A percentile compares a stretch with the other conserved stretches of the same genome.
These are phyloP conservation scores for Dermolepida albohirtum DNA, from an alignment of 2,888 invertebrate genomes.

Conservation along the genomic window DNA sequence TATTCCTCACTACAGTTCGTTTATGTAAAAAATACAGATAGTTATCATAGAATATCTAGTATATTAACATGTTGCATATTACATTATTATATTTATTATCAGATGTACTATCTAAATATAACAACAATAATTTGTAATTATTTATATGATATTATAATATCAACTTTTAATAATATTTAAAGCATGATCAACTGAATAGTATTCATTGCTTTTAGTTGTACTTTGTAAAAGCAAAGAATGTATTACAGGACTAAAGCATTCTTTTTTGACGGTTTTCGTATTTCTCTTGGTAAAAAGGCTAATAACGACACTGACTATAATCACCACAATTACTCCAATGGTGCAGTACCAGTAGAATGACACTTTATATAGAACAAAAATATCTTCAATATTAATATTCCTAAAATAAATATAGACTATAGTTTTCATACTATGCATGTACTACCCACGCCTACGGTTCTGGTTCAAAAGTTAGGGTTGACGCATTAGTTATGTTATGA, in stretches of 20 bases:
- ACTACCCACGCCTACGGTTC: background rate
- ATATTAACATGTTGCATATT: too few relatives aligned
- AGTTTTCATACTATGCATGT: background rate
- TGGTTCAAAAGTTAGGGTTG: background rate
- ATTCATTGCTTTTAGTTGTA: background rate
- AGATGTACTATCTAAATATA: too few relatives aligned
- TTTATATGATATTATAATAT: too few relatives aligned
- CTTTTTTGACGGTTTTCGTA: constrained; percentile 68
- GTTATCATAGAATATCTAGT: too few relatives aligned
- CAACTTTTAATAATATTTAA: constrained; percentile 10
- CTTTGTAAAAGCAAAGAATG: constrained; percentile 14
- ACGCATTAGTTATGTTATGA: constrained; percentile 2
- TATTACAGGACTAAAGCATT: constrained; percentile 68
- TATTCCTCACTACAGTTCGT: too few relatives aligned
- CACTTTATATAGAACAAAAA: constrained; percentile 21
- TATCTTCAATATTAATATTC: constrained; percentile 5
- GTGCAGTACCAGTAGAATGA: constrained; percentile 26
- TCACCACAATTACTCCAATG: constrained; percentile 5
- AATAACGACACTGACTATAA: constrained; percentile 67
- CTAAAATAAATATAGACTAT: background rate
- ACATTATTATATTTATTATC: too few relatives aligned
- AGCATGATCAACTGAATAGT: constrained; percentile 19
- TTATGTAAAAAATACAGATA: too few relatives aligned
- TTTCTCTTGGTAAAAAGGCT: constrained; percentile 70
- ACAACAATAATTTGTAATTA: too few relatives aligned